Evolutionary conservation across 2,888 invertebrate species (phyloP).

Genomic region (Mesochorus sp.): DNA sequence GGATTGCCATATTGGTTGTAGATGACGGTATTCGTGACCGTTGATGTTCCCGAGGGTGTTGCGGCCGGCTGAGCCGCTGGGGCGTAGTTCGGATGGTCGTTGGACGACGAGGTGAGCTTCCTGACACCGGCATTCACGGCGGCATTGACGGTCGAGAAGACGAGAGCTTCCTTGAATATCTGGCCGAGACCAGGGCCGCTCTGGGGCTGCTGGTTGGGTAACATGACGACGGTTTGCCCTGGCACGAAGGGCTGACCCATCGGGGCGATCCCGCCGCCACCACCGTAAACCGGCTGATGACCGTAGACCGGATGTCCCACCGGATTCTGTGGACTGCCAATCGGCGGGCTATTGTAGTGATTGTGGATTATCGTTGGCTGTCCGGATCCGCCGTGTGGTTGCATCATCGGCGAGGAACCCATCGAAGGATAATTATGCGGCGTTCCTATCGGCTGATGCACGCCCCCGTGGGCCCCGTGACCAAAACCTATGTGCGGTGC

Average conservation of each 20-base stretch:
- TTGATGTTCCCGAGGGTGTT: constrained; percentile 44
- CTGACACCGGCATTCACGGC: constrained; percentile 71
- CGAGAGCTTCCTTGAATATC: constrained; percentile 71
- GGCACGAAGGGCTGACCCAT: constrained; percentile 71
- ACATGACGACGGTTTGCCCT: constrained; percentile 69
- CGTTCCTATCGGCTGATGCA: constrained; percentile 34
- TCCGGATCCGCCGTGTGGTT: constrained; percentile 38
- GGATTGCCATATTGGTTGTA: constrained; percentile 67
- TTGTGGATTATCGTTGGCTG: constrained; percentile 64
- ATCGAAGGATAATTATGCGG: constrained; percentile 33
- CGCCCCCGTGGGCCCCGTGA: neutral
- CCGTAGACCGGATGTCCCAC: constrained; percentile 64
- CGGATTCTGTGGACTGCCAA: constrained; percentile 51
- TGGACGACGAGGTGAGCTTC: too few species aligned
- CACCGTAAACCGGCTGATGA: constrained; percentile 65
- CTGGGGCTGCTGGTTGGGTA: constrained; percentile 57
- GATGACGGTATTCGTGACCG: constrained; percentile 64
- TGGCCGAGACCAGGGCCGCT: constrained; percentile 69
- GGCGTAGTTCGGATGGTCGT: constrained; percentile 35
- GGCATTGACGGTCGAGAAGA: constrained; percentile 71
- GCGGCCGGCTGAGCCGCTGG: neutral
- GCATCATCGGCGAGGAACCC: constrained; percentile 37
- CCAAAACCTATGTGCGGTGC: constrained; percentile 50
- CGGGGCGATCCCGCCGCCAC: too few species aligned
- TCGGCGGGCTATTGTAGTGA: constrained; percentile 64